Evolutionary conservation across 2,113 vertebrate genomes (phyloP).

Genomic region (Apus apus): DNA sequence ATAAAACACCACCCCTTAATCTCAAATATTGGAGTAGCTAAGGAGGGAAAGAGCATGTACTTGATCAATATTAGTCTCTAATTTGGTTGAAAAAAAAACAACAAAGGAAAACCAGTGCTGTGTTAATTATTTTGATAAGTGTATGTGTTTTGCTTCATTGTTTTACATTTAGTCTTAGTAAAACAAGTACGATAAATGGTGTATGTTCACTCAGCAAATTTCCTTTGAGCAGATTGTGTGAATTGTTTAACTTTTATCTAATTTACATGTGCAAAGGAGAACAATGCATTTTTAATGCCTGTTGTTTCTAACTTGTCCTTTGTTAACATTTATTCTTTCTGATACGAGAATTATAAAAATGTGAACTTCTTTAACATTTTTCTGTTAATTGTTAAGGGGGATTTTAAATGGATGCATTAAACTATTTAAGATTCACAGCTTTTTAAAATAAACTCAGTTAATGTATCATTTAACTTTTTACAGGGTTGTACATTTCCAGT

Average conservation of each 20-base stretch:
- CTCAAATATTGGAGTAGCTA: neutral
- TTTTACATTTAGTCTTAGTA: neutral
- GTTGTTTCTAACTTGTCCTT: neutral
- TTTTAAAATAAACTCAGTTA: neutral
- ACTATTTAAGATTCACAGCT: neutral
- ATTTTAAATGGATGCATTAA: neutral
- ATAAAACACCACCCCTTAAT: neutral
- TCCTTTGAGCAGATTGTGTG: constrained; percentile 30
- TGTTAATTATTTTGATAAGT: neutral
- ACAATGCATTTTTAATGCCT: constrained; percentile 5
- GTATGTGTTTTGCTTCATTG: neutral
- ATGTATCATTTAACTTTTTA: neutral
- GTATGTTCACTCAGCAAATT: constrained; percentile 10
- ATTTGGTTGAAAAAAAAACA: neutral
- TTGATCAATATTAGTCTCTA: neutral
- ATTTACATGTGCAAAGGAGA: constrained; percentile 23
- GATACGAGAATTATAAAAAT: neutral
- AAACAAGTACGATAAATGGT: neutral
- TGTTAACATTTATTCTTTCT: neutral
- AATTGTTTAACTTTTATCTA: constrained; percentile 21
- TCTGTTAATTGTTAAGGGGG: neutral
- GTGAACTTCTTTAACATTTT: neutral
- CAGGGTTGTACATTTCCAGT: neutral
- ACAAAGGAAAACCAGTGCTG: neutral
- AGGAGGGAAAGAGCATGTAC: neutral